phyloP scores from a whole-genome alignment of 1,140 invertebrate species.

The Halictus rubicundus region DNA sequence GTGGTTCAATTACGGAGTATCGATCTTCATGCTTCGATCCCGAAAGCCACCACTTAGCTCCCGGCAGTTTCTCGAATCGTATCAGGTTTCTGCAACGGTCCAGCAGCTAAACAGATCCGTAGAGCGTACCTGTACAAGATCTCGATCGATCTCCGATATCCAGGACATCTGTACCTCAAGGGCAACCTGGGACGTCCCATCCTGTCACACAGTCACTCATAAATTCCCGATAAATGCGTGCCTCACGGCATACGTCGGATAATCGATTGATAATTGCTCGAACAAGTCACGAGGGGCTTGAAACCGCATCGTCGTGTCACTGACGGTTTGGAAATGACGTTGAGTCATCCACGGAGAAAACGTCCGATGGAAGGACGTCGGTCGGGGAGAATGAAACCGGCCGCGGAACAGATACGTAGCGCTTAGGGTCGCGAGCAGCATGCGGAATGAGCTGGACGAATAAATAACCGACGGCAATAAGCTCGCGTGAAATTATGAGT shows the following conservation, averaged over 20 bases:
- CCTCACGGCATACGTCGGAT: not conserved
- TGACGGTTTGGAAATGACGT: slow-evolving; percentile 21
- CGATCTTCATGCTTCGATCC: too few relatives aligned
- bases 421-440: slow-evolving; percentile 64
- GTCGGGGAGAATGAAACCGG: slow-evolving; percentile 39
- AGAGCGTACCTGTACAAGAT: too few relatives aligned
- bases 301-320: slow-evolving; percentile 34
- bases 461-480: slow-evolving; percentile 74
- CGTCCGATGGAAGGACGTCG: slow-evolving; percentile 6
- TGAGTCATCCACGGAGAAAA: slow-evolving; percentile 44
- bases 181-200: not conserved
- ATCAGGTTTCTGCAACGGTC: too few relatives aligned
- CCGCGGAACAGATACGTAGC: slow-evolving; percentile 48
- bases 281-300: slow-evolving; percentile 16
- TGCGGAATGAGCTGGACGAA: slow-evolving; percentile 67
- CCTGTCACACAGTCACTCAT: slow-evolving; percentile 8
- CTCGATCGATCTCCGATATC: not conserved
- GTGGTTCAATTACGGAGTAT: too few relatives aligned
- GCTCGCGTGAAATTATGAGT: slow-evolving; percentile 74
- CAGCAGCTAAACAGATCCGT: too few relatives aligned
- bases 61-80: too few relatives aligned
- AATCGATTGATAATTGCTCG: slow-evolving; percentile 52
- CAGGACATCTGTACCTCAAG: not conserved
- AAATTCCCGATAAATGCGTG: slow-evolving; percentile 28
- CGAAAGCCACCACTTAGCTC: too few relatives aligned